These are phyloP conservation scores for Oceanites oceanicus DNA, from an alignment of 2,113 vertebrate genomes.

Conservation along the genomic window DNA sequence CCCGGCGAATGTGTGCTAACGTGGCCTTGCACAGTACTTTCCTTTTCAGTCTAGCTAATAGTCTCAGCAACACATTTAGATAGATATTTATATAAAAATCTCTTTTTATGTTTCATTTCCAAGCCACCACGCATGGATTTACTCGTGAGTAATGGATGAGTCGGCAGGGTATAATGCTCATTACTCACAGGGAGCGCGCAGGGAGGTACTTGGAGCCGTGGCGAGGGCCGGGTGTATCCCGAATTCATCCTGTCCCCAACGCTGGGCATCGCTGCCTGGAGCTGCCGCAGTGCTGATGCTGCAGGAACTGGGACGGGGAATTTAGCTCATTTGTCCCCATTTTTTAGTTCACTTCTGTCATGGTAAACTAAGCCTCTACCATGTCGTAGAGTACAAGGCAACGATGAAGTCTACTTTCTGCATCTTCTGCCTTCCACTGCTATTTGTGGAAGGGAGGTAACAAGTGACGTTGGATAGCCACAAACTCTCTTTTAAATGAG, in stretches of 20 bases:
- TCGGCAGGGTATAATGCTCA: conserved; percentile 21
- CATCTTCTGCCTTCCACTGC: not conserved
- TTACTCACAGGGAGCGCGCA: conserved; percentile 14
- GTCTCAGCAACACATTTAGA: not conserved
- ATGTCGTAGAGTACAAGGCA: not conserved
- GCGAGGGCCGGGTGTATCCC: not conserved
- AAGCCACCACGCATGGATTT: conserved; percentile 12
- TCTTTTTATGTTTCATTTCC: not conserved
- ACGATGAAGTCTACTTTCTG: not conserved
- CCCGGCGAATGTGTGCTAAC: not conserved
- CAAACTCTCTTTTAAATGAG: conserved; percentile 31
- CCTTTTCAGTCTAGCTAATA: not conserved
- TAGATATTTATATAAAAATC: not conserved
- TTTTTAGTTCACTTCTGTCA: not conserved
- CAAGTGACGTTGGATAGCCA: not conserved
- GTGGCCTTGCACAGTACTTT: not conserved
- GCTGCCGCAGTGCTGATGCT: not conserved
- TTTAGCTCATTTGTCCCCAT: not conserved
- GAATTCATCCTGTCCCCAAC: not conserved
- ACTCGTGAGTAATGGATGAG: conserved; percentile 40
- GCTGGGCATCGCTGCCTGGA: not conserved
- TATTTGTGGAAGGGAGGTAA: conserved; percentile 19
- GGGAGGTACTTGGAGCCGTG: conserved; percentile 15
- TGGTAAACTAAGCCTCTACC: not conserved
- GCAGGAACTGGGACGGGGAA: not conserved